Percentiles rank a stretch among this genome's conserved stretches.
These are phyloP conservation scores for Lampris incognitus DNA, from an alignment of 2,113 vertebrate species.

Conservation along the genomic window DNA sequence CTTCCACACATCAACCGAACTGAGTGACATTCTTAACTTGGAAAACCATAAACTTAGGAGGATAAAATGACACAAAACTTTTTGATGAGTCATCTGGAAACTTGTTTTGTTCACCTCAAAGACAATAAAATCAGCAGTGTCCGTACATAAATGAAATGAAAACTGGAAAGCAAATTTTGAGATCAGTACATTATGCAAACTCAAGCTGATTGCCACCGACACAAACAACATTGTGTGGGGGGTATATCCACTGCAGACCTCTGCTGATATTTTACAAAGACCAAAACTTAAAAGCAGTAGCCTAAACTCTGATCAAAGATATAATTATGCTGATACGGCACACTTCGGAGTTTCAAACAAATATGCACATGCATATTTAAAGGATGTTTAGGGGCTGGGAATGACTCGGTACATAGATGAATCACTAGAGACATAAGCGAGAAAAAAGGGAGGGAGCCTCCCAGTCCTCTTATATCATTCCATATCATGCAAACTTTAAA, in stretches of 20 bases:
- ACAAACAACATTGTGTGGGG: not conserved
- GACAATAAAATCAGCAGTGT: not conserved
- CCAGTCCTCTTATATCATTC: slow-evolving; percentile 24
- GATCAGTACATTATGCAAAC: too few relatives aligned
- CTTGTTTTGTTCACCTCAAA: slow-evolving; percentile 2
- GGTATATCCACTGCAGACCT: not conserved
- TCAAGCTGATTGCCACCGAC: slow-evolving; percentile 1
- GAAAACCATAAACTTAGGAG: not conserved
- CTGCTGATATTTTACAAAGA: slow-evolving; percentile 38
- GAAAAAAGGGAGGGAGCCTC: slow-evolving; percentile 13
- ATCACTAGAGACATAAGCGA: slow-evolving; percentile 1
- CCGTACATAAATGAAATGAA: not conserved
- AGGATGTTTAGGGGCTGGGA: slow-evolving; percentile 43
- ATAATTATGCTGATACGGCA: slow-evolving; percentile 53
- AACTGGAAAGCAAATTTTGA: not conserved
- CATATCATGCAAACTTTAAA: slow-evolving; percentile 49
- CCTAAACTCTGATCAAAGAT: slow-evolving; percentile 63
- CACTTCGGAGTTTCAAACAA: slow-evolving; percentile 35
- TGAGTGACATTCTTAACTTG: slow-evolving; percentile 5
- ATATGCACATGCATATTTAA: slow-evolving; percentile 54
- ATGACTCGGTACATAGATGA: slow-evolving; percentile 14
- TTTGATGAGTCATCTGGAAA: not conserved
- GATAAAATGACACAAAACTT: not conserved
- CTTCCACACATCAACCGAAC: not conserved
- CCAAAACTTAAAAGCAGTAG: slow-evolving; percentile 63